Percentiles rank a stretch among this genome's conserved stretches.
Conservation (phyloP, 2,797 vertebrate genomes). For the Sternotherus odoratus region DNA sequence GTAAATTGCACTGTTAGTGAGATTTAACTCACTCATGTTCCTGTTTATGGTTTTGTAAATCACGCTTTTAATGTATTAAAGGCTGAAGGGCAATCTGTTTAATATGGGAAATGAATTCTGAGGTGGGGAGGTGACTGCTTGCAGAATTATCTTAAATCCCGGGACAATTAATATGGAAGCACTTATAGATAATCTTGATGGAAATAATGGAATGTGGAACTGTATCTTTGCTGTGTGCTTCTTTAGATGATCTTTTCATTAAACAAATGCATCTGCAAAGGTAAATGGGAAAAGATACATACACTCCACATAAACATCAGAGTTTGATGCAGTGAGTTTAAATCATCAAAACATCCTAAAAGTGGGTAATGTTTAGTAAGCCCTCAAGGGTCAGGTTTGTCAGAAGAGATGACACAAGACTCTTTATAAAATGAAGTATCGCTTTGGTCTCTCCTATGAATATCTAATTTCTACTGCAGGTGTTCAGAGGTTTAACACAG, state of each 20-base stretch:
- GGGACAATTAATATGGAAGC: slow-evolving; percentile 51
- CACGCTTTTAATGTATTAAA: not conserved
- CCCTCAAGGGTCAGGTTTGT: not conserved
- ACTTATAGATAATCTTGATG: slow-evolving; percentile 34
- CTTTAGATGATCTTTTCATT: slow-evolving; percentile 50
- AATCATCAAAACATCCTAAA: not conserved
- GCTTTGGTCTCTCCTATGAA: not conserved
- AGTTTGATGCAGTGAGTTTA: not conserved
- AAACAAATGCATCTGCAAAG: slow-evolving; percentile 46
- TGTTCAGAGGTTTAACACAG: not conserved
- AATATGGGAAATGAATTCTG: slow-evolving; percentile 11
- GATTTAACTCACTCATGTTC: slow-evolving; percentile 48
- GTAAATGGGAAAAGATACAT: slow-evolving; percentile 55
- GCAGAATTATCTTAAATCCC: slow-evolving; percentile 56
- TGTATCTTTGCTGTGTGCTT: not conserved
- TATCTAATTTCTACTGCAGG: not conserved
- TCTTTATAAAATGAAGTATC: not conserved
- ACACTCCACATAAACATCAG: not conserved
- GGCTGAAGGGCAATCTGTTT: slow-evolving; percentile 42
- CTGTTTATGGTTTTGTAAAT: slow-evolving; percentile 31
- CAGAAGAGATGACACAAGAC: not conserved
- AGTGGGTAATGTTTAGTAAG: not conserved
- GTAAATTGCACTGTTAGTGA: slow-evolving; percentile 40
- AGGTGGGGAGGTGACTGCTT: slow-evolving; percentile 42
- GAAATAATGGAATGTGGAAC: not conserved